Evolutionary conservation across 2,888 invertebrate species (phyloP).

Genomic region (Drosophila histrio): DNA sequence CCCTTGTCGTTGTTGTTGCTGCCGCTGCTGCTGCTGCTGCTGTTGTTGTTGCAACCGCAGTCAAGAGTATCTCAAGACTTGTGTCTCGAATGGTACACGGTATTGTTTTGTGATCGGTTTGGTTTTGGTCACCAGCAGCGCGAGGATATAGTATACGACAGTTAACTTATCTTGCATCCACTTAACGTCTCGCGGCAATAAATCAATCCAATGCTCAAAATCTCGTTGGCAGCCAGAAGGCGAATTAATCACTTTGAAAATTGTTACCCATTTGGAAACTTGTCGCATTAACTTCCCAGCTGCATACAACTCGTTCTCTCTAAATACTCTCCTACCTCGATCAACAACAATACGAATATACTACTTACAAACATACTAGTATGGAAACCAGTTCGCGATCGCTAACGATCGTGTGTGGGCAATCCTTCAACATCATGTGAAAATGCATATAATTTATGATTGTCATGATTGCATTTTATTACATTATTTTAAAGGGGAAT

Average conservation of each 20-base stretch:
- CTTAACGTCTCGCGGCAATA: slow-evolving; percentile 80
- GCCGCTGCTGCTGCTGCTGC: slow-evolving; percentile 12
- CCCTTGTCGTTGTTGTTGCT: slow-evolving; percentile 15
- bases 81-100: slow-evolving; percentile 22
- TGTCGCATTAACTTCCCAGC: slow-evolving; percentile 75
- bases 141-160: slow-evolving; percentile 73
- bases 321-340: slow-evolving; percentile 1
- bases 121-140: slow-evolving; percentile 69
- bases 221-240: slow-evolving; percentile 75
- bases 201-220: slow-evolving; percentile 80
- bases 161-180: slow-evolving; percentile 82
- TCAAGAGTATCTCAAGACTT: not conserved
- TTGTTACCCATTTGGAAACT: slow-evolving; percentile 78
- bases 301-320: slow-evolving; percentile 52
- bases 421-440: slow-evolving; percentile 73
- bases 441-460: slow-evolving; percentile 68
- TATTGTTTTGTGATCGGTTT: slow-evolving; percentile 61
- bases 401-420: slow-evolving; percentile 64
- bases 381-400: slow-evolving; percentile 44
- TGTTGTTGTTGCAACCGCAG: slow-evolving; percentile 19
- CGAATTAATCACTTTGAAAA: slow-evolving; percentile 81
- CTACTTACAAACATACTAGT: not conserved
- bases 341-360: not conserved
- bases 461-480: slow-evolving; percentile 58
- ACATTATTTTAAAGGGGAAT: not conserved